Base-by-base conservation (phyloP, 2,797 vertebrate species). In the Limnodromus scolopaceus region DNA sequence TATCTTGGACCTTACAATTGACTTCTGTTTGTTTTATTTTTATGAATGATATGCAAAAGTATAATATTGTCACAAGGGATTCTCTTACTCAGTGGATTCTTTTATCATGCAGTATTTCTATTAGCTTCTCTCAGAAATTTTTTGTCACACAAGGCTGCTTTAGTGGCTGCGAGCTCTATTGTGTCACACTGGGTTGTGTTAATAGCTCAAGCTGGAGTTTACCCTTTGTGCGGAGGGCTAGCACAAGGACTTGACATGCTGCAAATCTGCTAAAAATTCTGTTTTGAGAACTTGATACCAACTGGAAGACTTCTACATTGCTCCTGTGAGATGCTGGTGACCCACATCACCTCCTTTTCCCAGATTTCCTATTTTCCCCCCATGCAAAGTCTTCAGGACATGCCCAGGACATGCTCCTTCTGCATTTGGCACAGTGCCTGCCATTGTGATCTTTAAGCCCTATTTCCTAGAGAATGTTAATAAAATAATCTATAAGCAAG, bases 21-120 rank as follows among this genome's bases (percentile, higher is more conserved):
- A 85, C 89, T 96, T 95, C 82, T 80, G 71, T 95, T 97, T 97
- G 92, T 92, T 98, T 97, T 94, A 93, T 89, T 97, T 97, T 96
- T 97, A 92, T 96, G 96, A 98, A 97, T 97, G 92, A 94, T 81
- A 78, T 92, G 93, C 77, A 36, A 92, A 92, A 92, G 95, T 90
- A 94, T 48, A 97, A 97, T 97, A 95, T 93, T 95, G 95, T 92
- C 93, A 88, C 28, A 71, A 94, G 36, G 38, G 92, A 95, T 94
- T 97, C 84, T 84, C 92, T 84, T 91, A 53, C 48, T 84, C 68
- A 24, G 34, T 23, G 64, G 51, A 68, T 94, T 76, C 93, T 90
- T 93, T 64, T 55, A n/a, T 49, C 48, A 61, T 45, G 38, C 41
- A 95, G 77, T 41, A 57, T 96, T 95, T 80, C 92, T 54, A 89